Percentiles rank a stretch among this genome's conserved stretches.
Conservation (phyloP, 2,797 vertebrate genomes). For the Benthosema pterotum region DNA sequence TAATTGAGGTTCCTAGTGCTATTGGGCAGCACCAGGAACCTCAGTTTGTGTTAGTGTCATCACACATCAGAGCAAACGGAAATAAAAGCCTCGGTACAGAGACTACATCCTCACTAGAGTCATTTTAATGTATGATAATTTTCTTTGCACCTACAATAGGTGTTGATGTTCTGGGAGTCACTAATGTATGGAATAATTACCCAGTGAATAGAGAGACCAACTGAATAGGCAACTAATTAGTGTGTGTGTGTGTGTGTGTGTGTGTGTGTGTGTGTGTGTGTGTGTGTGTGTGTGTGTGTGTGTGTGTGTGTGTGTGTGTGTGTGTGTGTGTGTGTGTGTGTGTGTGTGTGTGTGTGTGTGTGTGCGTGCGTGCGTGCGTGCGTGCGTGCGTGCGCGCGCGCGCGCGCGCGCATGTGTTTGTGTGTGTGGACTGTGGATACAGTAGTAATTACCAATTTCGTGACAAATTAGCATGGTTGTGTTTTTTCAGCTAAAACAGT, state of each 20-base stretch:
- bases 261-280: not conserved
- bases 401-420: too few relatives aligned
- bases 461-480: too few relatives aligned
- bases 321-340: slow-evolving; percentile 20
- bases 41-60: too few relatives aligned
- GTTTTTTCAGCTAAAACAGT: too few relatives aligned
- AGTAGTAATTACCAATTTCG: too few relatives aligned
- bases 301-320: not conserved
- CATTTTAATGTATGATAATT: slow-evolving; percentile 41
- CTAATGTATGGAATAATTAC: slow-evolving; percentile 50
- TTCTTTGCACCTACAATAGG: slow-evolving; percentile 46
- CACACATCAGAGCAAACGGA: too few relatives aligned
- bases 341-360: not conserved
- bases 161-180: slow-evolving; percentile 65
- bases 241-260: slow-evolving; percentile 27
- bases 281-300: not conserved
- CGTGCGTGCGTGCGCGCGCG: not conserved
- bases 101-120: too few relatives aligned
- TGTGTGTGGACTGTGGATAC: too few relatives aligned
- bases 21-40: too few relatives aligned
- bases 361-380: not conserved
- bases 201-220: slow-evolving; percentile 44
- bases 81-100: too few relatives aligned
- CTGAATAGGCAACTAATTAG: slow-evolving; percentile 57
- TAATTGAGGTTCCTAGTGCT: too few relatives aligned